Evolutionary conservation across 2,113 vertebrate species (phyloP).

Genomic region (Prunella himalayana): DNA sequence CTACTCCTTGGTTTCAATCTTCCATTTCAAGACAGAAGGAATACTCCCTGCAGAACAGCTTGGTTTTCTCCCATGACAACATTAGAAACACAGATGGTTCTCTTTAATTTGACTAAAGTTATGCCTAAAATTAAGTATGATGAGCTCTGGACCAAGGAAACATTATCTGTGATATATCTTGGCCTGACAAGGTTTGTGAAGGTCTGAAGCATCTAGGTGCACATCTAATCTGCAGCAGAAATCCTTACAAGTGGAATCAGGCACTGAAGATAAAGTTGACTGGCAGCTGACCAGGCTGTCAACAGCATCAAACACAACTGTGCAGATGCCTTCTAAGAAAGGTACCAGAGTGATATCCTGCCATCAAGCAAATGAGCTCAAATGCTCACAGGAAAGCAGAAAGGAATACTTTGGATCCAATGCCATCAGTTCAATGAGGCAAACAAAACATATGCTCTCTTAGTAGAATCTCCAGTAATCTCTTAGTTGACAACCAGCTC

Average conservation of each 20-base stretch:
- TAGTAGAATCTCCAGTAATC: background rate
- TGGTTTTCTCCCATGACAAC: background rate
- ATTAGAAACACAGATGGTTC: background rate
- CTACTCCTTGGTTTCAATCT: background rate
- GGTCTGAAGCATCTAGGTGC: background rate
- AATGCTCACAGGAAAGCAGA: constrained; percentile 4
- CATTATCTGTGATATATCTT: background rate
- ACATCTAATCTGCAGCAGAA: background rate
- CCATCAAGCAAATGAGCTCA: background rate
- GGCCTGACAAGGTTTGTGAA: background rate
- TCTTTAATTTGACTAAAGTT: background rate
- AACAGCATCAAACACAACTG: constrained; percentile 9
- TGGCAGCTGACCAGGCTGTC: constrained; percentile 36
- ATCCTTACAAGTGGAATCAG: constrained; percentile 16
- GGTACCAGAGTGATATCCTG: constrained; percentile 3
- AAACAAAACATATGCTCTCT: background rate
- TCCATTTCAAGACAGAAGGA: background rate
- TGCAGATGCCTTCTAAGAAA: constrained; percentile 17
- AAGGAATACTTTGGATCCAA: background rate
- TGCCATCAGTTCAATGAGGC: background rate
- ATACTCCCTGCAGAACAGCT: background rate
- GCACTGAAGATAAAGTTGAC: constrained; percentile 32
- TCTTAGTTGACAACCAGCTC: background rate
- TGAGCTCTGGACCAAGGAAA: background rate
- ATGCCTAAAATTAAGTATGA: background rate